Base-by-base conservation (phyloP, 1,140 invertebrate genomes). In the Drosophila nigromelanica region DNA sequence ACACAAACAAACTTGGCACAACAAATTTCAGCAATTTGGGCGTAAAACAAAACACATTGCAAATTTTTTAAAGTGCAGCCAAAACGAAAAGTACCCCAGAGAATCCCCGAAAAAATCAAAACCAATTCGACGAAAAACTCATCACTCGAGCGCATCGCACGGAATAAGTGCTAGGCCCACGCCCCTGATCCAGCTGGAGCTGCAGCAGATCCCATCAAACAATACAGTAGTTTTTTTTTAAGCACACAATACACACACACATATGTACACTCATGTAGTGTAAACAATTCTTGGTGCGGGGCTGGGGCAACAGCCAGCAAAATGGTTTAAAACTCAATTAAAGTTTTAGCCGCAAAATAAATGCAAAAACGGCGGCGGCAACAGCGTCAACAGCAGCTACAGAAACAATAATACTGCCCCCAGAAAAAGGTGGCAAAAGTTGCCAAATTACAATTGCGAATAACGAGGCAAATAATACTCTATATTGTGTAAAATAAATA, bases 291-390 rank as follows among this genome's bases (percentile, higher is more conserved):
- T 42, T 47, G 27, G n/a, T 56, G 43, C 50, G 33, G 45, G 47
- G 61, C 40, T 68, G 47, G 61, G 58, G 74, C 48, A 73, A 74
- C 27, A 51, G 48, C 68, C 78, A 73, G 68, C 71, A 83, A 89
- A 87, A 87, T 82, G 89, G 89, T 89, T 86, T 90, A 82, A 90
- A 90, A 90, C 89, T 90, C 89, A 90, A 90, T 90, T 90, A 90
- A 90, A 90, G 89, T 90, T 90, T 90, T 90, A 85, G 89, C 89
- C 89, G 89, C 89, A 90, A 90, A 90, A 90, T 90, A 90, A 90
- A 90, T 90, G 79, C 76, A 82, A 86, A 87, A 87, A 79, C 64
- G 47, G 47, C 39, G 51, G 50, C 76, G 59, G 45, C 48, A 27
- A 6, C 27, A 54, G 59, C 68, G 80, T 73, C 81, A 64, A 87